Percentiles rank a stretch among this genome's conserved stretches.
These are phyloP conservation scores for Trichoplusia ni DNA, from an alignment of 1,140 invertebrate species.

Conservation along the genomic window DNA sequence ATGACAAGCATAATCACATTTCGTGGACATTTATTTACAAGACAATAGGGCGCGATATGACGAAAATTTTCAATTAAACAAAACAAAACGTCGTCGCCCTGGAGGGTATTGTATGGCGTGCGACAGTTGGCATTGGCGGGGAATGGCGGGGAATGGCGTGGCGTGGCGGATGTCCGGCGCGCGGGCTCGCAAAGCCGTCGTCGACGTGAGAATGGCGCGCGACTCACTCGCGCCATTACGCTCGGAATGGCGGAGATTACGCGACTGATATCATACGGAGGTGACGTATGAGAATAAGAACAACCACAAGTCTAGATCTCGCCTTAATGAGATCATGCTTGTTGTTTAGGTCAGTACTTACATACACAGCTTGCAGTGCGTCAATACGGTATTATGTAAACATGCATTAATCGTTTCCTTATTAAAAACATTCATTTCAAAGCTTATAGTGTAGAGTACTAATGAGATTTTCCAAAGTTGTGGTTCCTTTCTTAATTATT, in stretches of 20 bases:
- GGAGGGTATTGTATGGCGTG: slow-evolving; percentile 60
- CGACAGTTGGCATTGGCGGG: slow-evolving; percentile 51
- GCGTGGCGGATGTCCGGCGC: slow-evolving; percentile 54
- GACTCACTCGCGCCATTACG: slow-evolving; percentile 56
- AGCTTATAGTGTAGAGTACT: no score
- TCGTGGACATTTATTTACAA: slow-evolving; percentile 48
- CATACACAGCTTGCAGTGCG: no score
- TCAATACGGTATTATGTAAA: no score
- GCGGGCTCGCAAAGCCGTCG: slow-evolving; percentile 30
- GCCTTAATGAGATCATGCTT: no score
- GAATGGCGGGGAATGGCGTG: slow-evolving; percentile 41
- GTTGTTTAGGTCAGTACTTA: no score
- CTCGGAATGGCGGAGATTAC: slow-evolving; percentile 55
- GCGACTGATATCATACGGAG: slow-evolving; percentile 48
- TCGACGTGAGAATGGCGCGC: slow-evolving; percentile 46
- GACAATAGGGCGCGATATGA: slow-evolving; percentile 61
- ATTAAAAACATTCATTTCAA: no score
- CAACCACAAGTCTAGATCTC: no score
- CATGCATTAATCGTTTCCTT: no score
- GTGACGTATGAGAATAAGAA: background rate
- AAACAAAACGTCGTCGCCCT: slow-evolving; percentile 62
- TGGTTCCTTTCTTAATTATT: no score
- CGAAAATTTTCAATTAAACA: slow-evolving; percentile 75
- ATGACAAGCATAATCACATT: slow-evolving; percentile 26
- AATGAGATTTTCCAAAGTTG: no score